Evolutionary conservation across 2,888 invertebrate genomes (phyloP), one percentile per base, ranked within the genome.

Genomic region (Andrena minutula): DNA sequence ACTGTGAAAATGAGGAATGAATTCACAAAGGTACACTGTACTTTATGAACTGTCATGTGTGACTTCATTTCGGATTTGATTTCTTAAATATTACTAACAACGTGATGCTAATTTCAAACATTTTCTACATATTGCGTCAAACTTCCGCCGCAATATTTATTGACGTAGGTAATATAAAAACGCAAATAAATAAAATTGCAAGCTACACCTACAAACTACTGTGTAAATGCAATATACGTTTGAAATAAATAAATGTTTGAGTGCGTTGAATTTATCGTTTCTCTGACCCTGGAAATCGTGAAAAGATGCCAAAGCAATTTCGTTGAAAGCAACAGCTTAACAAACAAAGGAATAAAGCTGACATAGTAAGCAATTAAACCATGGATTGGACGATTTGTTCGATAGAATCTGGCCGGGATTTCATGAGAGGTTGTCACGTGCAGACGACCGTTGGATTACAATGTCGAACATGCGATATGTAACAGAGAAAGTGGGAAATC

Each of bases 401-500:
- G 71, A 76, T 41, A 66, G 58, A 66, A 41, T 23, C 35, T 70
- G 61, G 53, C 12, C 12, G 47, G 49, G 61, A 72, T 28, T 80
- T 53, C 61, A 61, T 41, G 65, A 79, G 26, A 66, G 71, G 35
- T 61, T 76, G 79, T 79, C 79, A 71, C 47, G 61, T 28, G 30
- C 76, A 76, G 71, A 53, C 51, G 28, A 23, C 23, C 30, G 30
- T n/a, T 51, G 56, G 69, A 70, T 75, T 75, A 70, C 66, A 80
- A 61, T 63, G 61, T 66, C 30, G 53, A 28, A 32, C 66, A 26
- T 28, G 71, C n/a, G 76, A 65, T 49, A 32, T 64, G 65, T 72
- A 77, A 61, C 69, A 7, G 47, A 51, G 76, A 70, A 79, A 73
- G 78, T 60, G 78, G 60, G 47, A 78, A 78, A 64, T 68, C 60